Evolutionary conservation across 2,797 vertebrate species (phyloP).

Genomic region (Pelodytes ibericus): DNA sequence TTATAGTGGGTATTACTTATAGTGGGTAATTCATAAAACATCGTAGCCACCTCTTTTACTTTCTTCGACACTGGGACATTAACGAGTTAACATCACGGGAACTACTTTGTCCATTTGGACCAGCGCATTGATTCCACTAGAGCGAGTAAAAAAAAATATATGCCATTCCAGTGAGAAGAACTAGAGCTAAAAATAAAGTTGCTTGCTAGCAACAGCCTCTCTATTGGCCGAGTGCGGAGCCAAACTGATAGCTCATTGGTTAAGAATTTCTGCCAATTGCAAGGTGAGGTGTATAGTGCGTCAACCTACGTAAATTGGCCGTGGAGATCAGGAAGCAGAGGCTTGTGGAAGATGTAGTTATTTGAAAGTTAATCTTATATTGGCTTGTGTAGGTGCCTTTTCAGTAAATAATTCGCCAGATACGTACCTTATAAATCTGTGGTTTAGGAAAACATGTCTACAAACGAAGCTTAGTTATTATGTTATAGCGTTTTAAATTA

Average conservation of each 20-base stretch:
- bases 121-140: constrained; percentile 64
- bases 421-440: too few species aligned
- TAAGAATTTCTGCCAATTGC: constrained; percentile 63
- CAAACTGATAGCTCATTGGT: constrained; percentile 72
- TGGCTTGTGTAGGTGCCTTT: too few species aligned
- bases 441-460: too few species aligned
- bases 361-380: not conserved
- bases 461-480: too few species aligned
- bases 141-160: constrained; percentile 3
- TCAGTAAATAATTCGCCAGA: too few species aligned
- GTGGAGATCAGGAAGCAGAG: constrained; percentile 34
- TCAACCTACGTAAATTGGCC: constrained; percentile 39
- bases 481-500: too few species aligned
- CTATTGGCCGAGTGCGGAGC: constrained; percentile 75
- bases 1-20: too few species aligned
- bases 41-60: too few species aligned
- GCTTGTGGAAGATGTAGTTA: constrained; percentile 80
- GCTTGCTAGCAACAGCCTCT: constrained; percentile 88
- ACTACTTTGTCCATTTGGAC: constrained; percentile 62
- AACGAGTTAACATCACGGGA: constrained; percentile 39
- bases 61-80: not conserved
- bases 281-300: constrained; percentile 34
- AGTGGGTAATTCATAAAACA: too few species aligned
- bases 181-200: constrained; percentile 91
- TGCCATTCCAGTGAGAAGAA: constrained; percentile 58